phyloP scores from a whole-genome alignment of 2,888 invertebrate genomes.

The Sesia bembeciformis region DNA sequence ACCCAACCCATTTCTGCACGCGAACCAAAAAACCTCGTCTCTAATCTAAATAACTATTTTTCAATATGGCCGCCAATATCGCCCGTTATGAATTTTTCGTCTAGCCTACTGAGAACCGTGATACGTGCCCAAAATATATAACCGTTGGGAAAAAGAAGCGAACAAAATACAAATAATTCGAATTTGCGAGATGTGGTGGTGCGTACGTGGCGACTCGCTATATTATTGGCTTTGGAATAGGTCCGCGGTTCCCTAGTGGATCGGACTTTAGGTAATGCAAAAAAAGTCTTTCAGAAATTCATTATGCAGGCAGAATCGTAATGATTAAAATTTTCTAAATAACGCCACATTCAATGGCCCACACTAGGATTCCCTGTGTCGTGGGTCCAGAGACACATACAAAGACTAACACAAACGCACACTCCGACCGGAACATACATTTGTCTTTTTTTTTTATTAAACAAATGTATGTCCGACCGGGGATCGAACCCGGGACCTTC shows the following conservation, averaged over 20 bases:
- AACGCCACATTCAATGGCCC: no score
- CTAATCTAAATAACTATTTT: conserved; percentile 65
- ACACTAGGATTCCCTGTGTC: no score
- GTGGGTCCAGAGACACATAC: no score
- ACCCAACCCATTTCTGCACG: no score
- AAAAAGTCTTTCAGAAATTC: no score
- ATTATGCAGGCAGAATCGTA: no score
- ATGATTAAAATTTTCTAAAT: no score
- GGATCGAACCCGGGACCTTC: no score
- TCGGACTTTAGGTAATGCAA: neutral
- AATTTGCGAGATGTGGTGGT: conserved; percentile 1
- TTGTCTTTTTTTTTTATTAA: no score
- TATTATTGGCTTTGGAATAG: neutral
- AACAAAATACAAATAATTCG: conserved; percentile 6
- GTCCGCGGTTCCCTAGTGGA: neutral
- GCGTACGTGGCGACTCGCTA: neutral
- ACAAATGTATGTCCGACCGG: no score
- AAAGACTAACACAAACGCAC: no score
- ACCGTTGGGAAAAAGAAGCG: neutral
- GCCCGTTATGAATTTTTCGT: conserved; percentile 57
- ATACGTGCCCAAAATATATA: conserved; percentile 53
- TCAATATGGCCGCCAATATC: conserved; percentile 53
- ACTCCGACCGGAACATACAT: no score
- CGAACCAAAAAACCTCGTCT: neutral
- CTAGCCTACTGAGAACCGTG: conserved; percentile 27